These are phyloP conservation scores for Pedionomus torquatus DNA, from an alignment of 2,113 vertebrate species.

Conservation along the genomic window DNA sequence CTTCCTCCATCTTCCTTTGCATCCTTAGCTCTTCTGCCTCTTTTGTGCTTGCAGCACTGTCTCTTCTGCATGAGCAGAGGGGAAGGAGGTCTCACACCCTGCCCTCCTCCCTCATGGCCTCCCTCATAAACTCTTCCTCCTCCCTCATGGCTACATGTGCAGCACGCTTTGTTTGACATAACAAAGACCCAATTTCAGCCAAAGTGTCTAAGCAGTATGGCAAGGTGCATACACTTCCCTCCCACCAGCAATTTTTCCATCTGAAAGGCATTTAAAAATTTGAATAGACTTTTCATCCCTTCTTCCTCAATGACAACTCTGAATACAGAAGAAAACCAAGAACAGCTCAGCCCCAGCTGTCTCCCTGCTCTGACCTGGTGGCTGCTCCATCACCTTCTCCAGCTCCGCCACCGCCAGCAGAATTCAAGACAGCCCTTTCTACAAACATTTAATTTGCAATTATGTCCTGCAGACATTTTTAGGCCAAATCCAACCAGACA, in stretches of 20 bases:
- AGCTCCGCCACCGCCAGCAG: rapidly evolving
- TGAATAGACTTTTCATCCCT: not conserved
- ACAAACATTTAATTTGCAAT: not conserved
- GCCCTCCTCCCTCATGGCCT: too few relatives aligned
- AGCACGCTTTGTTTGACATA: rapidly evolving
- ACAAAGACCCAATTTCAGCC: rapidly evolving
- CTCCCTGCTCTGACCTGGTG: not conserved
- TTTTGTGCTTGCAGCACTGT: not conserved
- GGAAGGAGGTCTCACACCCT: not conserved
- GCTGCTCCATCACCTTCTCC: not conserved
- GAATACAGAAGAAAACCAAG: not conserved
- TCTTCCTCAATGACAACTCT: not conserved
- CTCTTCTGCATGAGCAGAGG: not conserved
- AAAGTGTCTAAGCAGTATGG: not conserved
- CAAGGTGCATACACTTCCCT: rapidly evolving
- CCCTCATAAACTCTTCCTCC: too few relatives aligned
- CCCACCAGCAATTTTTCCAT: not conserved
- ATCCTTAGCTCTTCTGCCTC: not conserved
- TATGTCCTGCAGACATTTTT: not conserved
- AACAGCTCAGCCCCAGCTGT: not conserved
- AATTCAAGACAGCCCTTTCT: not conserved
- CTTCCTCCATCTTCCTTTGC: not conserved
- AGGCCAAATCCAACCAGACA: not conserved
- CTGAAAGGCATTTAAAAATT: not conserved
- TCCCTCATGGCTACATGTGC: rapidly evolving